phyloP scores from a whole-genome alignment of 2,888 invertebrate genomes.

The Seira ritae region DNA sequence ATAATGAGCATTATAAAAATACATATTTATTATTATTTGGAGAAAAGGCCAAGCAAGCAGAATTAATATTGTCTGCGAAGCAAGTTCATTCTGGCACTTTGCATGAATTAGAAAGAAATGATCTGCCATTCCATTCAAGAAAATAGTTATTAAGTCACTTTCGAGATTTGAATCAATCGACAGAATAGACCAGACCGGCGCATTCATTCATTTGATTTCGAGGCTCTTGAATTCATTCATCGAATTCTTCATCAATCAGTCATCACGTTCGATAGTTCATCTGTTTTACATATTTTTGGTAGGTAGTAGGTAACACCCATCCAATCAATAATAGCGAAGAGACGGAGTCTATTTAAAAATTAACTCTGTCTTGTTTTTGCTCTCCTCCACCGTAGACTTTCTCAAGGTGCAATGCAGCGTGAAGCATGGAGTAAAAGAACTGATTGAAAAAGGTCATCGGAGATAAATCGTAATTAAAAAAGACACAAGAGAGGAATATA shows the following conservation, averaged over 20 bases:
- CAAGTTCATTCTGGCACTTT: background rate
- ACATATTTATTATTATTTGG: background rate
- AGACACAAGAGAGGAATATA: background rate
- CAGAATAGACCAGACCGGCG: no score
- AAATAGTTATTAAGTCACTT: background rate
- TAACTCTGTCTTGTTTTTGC: background rate
- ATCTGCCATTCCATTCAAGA: background rate
- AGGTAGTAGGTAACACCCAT: no score
- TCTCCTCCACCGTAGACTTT: background rate
- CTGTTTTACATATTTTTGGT: no score
- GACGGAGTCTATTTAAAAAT: background rate
- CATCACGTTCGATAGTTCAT: no score
- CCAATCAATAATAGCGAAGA: no score
- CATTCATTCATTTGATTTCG: no score
- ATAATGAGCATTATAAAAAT: background rate
- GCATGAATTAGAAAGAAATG: background rate
- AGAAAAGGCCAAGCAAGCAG: background rate
- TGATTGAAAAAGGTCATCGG: background rate
- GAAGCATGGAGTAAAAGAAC: background rate
- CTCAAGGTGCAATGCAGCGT: background rate
- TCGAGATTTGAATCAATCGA: background rate
- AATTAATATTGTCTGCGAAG: background rate
- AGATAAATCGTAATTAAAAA: background rate
- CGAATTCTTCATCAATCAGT: no score
- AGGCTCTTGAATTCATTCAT: no score